Conservation (phyloP, 2,113 vertebrate genomes). For the Dinomys branickii region DNA sequence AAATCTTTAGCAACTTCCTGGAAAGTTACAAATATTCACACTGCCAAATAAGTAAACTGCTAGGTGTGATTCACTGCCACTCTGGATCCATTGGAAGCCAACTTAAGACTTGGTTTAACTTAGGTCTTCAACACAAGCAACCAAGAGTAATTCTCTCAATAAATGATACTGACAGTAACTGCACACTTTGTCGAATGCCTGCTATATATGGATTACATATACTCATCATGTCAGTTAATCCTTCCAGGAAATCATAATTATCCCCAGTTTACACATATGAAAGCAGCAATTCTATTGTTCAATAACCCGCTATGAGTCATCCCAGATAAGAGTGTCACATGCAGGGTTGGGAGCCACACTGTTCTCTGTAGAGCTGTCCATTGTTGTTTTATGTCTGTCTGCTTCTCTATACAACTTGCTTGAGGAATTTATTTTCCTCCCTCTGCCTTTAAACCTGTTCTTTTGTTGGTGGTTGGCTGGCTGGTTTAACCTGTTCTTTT, state of each 20-base stretch:
- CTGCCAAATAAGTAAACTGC: neutral
- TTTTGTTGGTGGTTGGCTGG: neutral
- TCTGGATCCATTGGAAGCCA: neutral
- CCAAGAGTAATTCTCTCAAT: neutral
- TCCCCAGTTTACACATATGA: neutral
- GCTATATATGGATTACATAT: neutral
- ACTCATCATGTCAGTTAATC: neutral
- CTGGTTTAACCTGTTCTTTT: neutral
- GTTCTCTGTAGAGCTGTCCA: neutral
- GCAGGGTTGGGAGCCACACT: neutral
- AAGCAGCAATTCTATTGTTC: neutral
- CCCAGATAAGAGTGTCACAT: neutral
- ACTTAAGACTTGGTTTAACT: neutral
- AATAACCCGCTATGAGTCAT: neutral
- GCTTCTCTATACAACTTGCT: neutral
- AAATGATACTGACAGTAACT: neutral
- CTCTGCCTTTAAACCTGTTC: neutral
- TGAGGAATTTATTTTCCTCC: neutral
- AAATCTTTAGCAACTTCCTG: constrained; percentile 42
- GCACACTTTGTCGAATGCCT: neutral
- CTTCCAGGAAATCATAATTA: constrained; percentile 16
- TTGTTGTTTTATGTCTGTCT: neutral
- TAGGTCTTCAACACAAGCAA: neutral
- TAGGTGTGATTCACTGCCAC: neutral
- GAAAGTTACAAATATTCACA: neutral